Base-by-base conservation (phyloP, 2,888 invertebrate species). In the Drosophila anomelani region DNA sequence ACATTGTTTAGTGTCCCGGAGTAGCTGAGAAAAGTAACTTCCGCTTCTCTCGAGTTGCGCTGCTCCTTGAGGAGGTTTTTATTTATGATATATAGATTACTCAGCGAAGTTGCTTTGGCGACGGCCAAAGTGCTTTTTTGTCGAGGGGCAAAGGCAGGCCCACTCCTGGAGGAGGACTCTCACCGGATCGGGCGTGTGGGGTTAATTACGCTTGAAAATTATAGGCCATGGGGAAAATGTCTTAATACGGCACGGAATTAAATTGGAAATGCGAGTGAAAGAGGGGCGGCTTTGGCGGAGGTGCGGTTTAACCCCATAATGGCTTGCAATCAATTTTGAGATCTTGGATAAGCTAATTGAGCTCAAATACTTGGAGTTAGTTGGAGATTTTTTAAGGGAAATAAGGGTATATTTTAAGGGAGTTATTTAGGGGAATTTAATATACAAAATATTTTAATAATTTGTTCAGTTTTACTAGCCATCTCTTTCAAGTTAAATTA, bases 1-100 rank as follows among this genome's bases (percentile, higher is more conserved):
- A 88, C 88, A 84, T 88, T 84, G 84, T 85, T 84, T 88, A 74
- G 72, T 77, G 88, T 85, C 80, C 71, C 64, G 61, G 61, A 41
- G 47, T 47, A 10, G 63, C 41, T 29, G 51, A 9, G 51, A 38
- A 57, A 63, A 78, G 85, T 70, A 79, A 69, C 64, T 66, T 54
- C 66, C 64, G 47, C 38, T 36, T 61, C 57, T 61, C 67, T 51
- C 34, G 32, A 49, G 57, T 23, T 23, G 23, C 61, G 10, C 63
- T 39, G 64, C 64, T 66, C 39, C 66, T 66, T 36, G 39, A 67
- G 60, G 23, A 46, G 51, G 54, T 72, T 68, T 69, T 79, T 87
- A 81, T 85, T 88, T 82, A 85, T 82, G 88, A 82, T 82, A 79
- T 85, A 78, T 68, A 64, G 73, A 73, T 58, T 59, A 55, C 77